Percentiles rank a stretch among this genome's conserved stretches.
Conservation (phyloP, 1,140 invertebrate genomes). For the Lordiphosa mommai region DNA sequence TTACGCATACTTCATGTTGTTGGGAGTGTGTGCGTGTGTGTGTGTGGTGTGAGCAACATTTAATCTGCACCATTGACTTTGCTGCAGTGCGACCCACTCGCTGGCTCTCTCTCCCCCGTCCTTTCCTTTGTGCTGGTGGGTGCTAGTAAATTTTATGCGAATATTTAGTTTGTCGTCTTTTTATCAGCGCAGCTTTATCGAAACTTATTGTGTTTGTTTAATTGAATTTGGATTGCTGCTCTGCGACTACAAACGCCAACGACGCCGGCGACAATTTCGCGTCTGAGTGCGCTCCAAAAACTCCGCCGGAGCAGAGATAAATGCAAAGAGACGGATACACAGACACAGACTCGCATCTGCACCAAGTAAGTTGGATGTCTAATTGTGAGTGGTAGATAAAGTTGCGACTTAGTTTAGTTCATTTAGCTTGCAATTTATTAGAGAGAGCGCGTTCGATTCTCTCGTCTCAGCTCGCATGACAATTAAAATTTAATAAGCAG, state of each 20-base stretch:
- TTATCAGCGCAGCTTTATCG: conserved; percentile 77
- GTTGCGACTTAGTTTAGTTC: conserved; percentile 69
- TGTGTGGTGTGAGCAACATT: conserved; percentile 56
- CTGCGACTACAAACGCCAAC: conserved; percentile 11
- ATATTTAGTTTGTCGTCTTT: conserved; percentile 75
- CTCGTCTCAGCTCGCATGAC: conserved; percentile 13
- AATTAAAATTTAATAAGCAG: conserved; percentile 67
- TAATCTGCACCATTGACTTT: conserved; percentile 79
- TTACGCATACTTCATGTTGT: conserved; percentile 61
- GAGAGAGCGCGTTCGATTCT: background rate
- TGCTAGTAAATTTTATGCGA: conserved; percentile 72
- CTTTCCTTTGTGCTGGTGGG: conserved; percentile 2
- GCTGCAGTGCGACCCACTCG: conserved; percentile 19
- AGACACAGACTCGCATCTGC: background rate
- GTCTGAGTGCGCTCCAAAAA: conserved; percentile 50
- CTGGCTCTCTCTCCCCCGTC: too few relatives aligned
- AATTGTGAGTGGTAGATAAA: conserved; percentile 72
- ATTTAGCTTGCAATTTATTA: conserved; percentile 46
- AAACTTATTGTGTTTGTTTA: conserved; percentile 80
- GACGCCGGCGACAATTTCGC: conserved; percentile 65
- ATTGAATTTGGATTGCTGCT: conserved; percentile 79
- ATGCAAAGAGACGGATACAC: conserved; percentile 2
- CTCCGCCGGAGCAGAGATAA: conserved; percentile 51
- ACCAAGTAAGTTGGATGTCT: conserved; percentile 32
- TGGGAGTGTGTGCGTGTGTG: conserved; percentile 13